Evolutionary conservation across 2,888 invertebrate species (phyloP).

Genomic region (Herminia tarsipennalis): DNA sequence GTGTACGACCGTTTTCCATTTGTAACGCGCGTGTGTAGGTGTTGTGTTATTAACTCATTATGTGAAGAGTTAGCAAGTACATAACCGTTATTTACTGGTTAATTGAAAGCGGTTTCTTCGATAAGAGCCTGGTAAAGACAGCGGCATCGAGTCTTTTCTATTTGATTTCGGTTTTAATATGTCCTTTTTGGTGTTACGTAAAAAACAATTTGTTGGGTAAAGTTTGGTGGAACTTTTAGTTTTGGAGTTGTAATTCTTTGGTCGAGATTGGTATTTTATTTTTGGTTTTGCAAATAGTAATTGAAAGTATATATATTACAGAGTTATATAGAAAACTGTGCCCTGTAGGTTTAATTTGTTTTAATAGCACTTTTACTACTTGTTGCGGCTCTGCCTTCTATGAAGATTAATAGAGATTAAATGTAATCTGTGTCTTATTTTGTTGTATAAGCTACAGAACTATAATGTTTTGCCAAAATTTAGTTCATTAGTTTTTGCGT

Average conservation of each 20-base stretch:
- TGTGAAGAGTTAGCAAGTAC: constrained; percentile 82
- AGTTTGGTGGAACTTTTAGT: constrained; percentile 32
- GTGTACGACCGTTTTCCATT: constrained; percentile 68
- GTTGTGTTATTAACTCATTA: constrained; percentile 85
- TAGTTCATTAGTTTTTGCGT: too few relatives aligned
- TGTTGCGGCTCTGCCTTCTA: too few relatives aligned
- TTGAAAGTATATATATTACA: too few relatives aligned
- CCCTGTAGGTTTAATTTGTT: too few relatives aligned
- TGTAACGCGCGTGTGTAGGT: constrained; percentile 67
- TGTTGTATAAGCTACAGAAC: too few relatives aligned
- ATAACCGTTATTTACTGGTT: constrained; percentile 82
- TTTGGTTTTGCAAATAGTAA: neutral
- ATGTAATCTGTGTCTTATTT: too few relatives aligned
- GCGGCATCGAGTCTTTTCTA: constrained; percentile 57
- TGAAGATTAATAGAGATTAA: too few relatives aligned
- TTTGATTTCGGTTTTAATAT: constrained; percentile 59
- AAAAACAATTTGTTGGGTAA: constrained; percentile 28
- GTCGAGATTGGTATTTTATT: constrained; percentile 21
- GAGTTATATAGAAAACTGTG: too few relatives aligned
- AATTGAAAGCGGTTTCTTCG: constrained; percentile 81
- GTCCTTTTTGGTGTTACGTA: constrained; percentile 35
- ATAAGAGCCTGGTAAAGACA: constrained; percentile 73
- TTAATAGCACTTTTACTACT: too few relatives aligned
- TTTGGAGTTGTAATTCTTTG: too few relatives aligned
- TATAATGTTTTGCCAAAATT: too few relatives aligned